Conservation (phyloP, 2,797 vertebrate genomes). For the Dromococcyx pavoninus region DNA sequence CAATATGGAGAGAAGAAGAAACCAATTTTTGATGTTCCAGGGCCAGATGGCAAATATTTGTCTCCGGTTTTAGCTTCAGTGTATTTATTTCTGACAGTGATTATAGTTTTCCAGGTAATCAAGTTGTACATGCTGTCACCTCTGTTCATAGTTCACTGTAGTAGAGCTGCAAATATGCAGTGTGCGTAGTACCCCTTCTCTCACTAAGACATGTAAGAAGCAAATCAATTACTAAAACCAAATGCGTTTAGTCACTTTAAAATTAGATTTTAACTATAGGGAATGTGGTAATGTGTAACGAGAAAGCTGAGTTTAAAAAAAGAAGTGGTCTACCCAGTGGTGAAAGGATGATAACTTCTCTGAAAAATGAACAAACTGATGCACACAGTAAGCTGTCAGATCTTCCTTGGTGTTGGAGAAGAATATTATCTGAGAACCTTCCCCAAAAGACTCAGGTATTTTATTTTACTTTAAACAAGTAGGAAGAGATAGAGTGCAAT, state of each 20-base stretch:
- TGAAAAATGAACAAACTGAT: not conserved
- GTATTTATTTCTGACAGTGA: slow-evolving; percentile 96
- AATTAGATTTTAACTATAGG: not conserved
- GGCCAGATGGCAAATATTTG: slow-evolving; percentile 86
- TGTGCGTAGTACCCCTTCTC: not conserved
- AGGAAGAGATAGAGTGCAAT: not conserved
- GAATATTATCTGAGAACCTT: not conserved
- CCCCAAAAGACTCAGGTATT: not conserved
- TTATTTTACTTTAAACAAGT: not conserved
- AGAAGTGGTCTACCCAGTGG: not conserved
- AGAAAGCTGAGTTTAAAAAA: not conserved
- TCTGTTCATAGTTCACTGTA: not conserved
- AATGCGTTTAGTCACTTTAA: not conserved
- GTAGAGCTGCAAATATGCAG: not conserved
- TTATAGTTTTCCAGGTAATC: slow-evolving; percentile 96
- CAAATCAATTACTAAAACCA: not conserved
- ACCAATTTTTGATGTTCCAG: slow-evolving; percentile 90
- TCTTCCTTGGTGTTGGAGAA: not conserved
- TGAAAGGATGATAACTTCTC: not conserved
- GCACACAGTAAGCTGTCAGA: not conserved
- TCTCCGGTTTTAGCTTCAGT: slow-evolving; percentile 88
- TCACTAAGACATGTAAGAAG: not conserved
- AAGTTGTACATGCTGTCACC: not conserved
- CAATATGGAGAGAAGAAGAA: slow-evolving; percentile 88
- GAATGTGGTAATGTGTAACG: not conserved